These are phyloP conservation scores for Dromius quadrimaculatus DNA, from an alignment of 2,888 invertebrate genomes.

Conservation along the genomic window DNA sequence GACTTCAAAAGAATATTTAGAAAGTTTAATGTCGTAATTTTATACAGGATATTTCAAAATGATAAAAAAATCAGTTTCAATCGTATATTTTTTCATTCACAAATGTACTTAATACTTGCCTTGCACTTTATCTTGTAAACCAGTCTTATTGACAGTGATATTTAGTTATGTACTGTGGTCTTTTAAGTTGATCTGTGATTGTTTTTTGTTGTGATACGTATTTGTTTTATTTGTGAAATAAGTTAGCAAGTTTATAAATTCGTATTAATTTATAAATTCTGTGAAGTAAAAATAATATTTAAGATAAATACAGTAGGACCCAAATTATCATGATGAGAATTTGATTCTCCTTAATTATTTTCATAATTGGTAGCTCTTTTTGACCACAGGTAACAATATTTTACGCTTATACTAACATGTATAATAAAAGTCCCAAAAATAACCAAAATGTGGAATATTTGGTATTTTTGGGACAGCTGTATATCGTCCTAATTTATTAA, in stretches of 20 bases:
- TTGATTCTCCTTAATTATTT: too few relatives aligned
- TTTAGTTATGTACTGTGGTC: conserved; percentile 5
- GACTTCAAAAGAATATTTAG: too few relatives aligned
- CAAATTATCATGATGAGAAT: too few relatives aligned
- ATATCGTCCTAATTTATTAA: conserved; percentile 2
- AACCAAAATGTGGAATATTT: neutral
- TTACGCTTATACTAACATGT: conserved; percentile 14
- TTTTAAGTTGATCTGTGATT: conserved; percentile 4
- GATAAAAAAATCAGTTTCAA: too few relatives aligned
- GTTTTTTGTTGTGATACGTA: neutral
- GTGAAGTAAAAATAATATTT: too few relatives aligned
- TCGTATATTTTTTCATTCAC: too few relatives aligned
- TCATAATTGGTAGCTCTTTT: neutral
- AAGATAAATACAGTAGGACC: too few relatives aligned
- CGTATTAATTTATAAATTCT: too few relatives aligned
- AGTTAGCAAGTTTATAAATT: too few relatives aligned
- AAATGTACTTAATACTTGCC: neutral
- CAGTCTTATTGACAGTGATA: conserved; percentile 17
- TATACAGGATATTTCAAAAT: too few relatives aligned
- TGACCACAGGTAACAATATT: conserved; percentile 2
- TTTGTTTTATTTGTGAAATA: neutral
- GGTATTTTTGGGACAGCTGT: neutral
- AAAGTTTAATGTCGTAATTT: too few relatives aligned
- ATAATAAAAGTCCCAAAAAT: neutral
- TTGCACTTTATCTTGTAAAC: conserved; percentile 9